Base-by-base conservation (phyloP, 2,888 invertebrate species). In the Polydrusus cervinus region DNA sequence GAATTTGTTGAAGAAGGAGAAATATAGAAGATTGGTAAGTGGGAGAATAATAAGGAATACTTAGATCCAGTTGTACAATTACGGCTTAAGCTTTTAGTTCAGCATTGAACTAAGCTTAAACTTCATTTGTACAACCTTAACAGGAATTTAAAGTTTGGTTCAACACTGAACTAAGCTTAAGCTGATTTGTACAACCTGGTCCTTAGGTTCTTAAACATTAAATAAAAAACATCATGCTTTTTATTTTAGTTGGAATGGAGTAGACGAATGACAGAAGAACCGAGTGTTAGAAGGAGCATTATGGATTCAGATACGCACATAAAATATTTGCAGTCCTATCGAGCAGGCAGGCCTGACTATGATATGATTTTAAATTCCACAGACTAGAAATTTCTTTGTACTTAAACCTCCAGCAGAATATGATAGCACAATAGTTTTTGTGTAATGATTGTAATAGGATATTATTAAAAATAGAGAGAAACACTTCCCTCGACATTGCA, bases 291-390 rank as follows among this genome's bases (percentile, higher is more conserved):
- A 84, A 87, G 89, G 0, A 92, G 91, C 82, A 91, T 89, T 78
- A 86, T 94, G 68, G 89, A 92, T 8, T 89, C 92, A 0, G 93
- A 94, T 78, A 90, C 90, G 3, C 95, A 96, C 84, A 90, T 92
- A 8, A 93, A 93, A 84, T 95, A 91, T 84, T 89, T 92, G 0
- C 90, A 90, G 80, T 91, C 91, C 1, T 89, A 90, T 64, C 88
- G 90, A 60, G 90, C 92, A 75, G 94, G 93, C 14, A 88, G 89
- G 66, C 90, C 93, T 5, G 90, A 93, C 81, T 94, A 93, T 83
- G 93, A 94, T 74, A 78, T 82, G 71, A 81, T 82, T 73, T 65
- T 82, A 53, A 80, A 81, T 71, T 81, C 81, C 34, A 78, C 76
- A 13, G 72, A 76, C 65, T 76, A 69, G 73, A 43, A 51, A 8